Evolutionary conservation across 2,888 invertebrate genomes (phyloP).

Genomic region (Cataglyphis rosenhaueri): DNA sequence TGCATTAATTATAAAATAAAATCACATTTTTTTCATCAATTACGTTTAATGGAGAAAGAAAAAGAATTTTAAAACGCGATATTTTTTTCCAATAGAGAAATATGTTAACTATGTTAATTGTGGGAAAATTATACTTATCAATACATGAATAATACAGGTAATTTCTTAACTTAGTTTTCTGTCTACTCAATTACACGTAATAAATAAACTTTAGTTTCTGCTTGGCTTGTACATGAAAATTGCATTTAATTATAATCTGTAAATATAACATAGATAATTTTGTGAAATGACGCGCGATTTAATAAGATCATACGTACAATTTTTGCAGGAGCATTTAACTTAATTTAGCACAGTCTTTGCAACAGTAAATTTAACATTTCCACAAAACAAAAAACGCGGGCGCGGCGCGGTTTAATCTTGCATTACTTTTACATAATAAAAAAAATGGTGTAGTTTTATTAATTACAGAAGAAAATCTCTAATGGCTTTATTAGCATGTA

Average conservation of each 20-base stretch:
- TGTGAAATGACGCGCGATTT: not conserved
- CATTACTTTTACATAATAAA: conserved; percentile 19
- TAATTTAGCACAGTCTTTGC: not conserved
- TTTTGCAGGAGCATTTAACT: not conserved
- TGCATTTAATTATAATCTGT: not conserved
- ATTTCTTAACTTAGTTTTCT: not conserved
- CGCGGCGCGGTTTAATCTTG: not conserved
- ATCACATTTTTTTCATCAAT: not conserved
- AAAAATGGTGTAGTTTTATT: not conserved
- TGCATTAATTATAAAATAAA: conserved; percentile 12
- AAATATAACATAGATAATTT: not conserved
- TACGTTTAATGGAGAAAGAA: not conserved
- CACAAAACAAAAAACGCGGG: not conserved
- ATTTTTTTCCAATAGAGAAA: not conserved
- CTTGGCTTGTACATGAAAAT: not conserved
- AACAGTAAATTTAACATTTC: not conserved
- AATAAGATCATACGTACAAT: not conserved
- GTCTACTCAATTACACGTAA: not conserved
- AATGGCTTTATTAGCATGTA: not conserved
- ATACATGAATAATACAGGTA: not conserved
- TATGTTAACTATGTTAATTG: conserved; percentile 7
- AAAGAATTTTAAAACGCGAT: not conserved
- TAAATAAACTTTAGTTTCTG: conserved; percentile 12
- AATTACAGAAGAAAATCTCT: not conserved
- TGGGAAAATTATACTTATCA: not conserved